Evolutionary conservation across 1,140 invertebrate species (phyloP).

Genomic region (Macrosteles quadrilineatus): DNA sequence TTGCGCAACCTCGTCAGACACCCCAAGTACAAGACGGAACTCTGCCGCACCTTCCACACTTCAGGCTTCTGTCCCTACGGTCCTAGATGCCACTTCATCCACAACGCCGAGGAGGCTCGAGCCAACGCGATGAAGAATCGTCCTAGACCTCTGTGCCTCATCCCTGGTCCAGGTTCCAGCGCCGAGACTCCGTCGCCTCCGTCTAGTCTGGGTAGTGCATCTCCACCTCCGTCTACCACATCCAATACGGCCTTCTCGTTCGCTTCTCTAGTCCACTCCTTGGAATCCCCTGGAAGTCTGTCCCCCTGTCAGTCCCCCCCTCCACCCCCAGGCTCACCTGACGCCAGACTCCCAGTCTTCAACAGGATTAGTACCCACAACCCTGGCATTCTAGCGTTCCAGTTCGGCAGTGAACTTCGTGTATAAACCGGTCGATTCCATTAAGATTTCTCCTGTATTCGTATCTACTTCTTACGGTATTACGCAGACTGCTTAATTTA

Average conservation of each 20-base stretch:
- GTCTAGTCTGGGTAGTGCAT: conserved; percentile 47
- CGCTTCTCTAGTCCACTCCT: conserved; percentile 22
- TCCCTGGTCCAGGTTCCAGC: conserved; percentile 43
- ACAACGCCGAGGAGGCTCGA: conserved; percentile 86
- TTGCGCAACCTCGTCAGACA: conserved; percentile 90
- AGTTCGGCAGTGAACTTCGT: not conserved
- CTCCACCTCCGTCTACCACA: conserved; percentile 37
- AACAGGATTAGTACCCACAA: conserved; percentile 37
- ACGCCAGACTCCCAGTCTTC: conserved; percentile 42
- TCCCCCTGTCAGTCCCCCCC: conserved; percentile 31
- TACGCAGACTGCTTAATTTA: conserved; percentile 24
- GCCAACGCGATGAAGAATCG: conserved; percentile 36
- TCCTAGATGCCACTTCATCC: conserved; percentile 97
- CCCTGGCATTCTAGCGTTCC: conserved; percentile 18
- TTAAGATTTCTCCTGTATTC: conserved; percentile 6
- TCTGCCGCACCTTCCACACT: conserved; percentile 96
- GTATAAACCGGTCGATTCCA: conserved; percentile 11
- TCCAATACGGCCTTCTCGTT: conserved; percentile 38
- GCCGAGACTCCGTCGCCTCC: conserved; percentile 50
- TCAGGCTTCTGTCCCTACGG: conserved; percentile 98
- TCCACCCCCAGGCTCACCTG: conserved; percentile 38
- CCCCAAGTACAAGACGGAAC: conserved; percentile 99
- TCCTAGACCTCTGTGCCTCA: conserved; percentile 52
- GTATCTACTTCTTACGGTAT: conserved; percentile 24
- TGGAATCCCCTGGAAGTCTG: conserved; percentile 15